phyloP scores from a whole-genome alignment of 2,888 invertebrate species.

The Formica aserva region DNA sequence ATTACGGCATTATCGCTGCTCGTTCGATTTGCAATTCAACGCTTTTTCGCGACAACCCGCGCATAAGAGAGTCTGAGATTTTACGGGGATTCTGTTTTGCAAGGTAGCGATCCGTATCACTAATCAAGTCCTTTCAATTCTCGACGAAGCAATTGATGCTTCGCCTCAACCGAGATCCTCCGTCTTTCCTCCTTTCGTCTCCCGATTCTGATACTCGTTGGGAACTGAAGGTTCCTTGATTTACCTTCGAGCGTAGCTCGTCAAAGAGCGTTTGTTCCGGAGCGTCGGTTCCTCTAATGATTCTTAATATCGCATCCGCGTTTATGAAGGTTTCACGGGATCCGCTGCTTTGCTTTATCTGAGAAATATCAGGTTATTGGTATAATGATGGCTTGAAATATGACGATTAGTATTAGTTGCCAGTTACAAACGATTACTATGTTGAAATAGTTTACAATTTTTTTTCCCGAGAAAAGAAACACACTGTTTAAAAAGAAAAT shows the following conservation, averaged over 20 bases:
- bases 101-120: slow-evolving; percentile 67
- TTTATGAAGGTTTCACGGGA: slow-evolving; percentile 35
- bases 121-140: slow-evolving; percentile 69
- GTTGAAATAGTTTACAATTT: slow-evolving; percentile 7
- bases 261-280: slow-evolving; percentile 48
- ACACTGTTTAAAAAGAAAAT: background rate
- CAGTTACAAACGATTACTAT: background rate
- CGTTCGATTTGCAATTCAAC: slow-evolving; percentile 27
- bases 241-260: slow-evolving; percentile 52
- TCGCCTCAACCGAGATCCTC: slow-evolving; percentile 14
- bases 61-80: slow-evolving; percentile 60
- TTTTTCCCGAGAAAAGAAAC: background rate
- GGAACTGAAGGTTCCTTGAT: slow-evolving; percentile 52
- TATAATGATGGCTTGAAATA: slow-evolving; percentile 43
- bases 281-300: slow-evolving; percentile 44
- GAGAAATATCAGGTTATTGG: slow-evolving; percentile 44
- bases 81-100: slow-evolving; percentile 66
- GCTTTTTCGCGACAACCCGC: slow-evolving; percentile 22
- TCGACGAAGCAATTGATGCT: slow-evolving; percentile 58
- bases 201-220: slow-evolving; percentile 23
- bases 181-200: background rate
- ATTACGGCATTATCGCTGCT: slow-evolving; percentile 37
- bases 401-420: background rate
- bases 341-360: slow-evolving; percentile 23
- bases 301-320: slow-evolving; percentile 46